Conservation (phyloP, 2,797 vertebrate species). For the Eospalax fontanierii region DNA sequence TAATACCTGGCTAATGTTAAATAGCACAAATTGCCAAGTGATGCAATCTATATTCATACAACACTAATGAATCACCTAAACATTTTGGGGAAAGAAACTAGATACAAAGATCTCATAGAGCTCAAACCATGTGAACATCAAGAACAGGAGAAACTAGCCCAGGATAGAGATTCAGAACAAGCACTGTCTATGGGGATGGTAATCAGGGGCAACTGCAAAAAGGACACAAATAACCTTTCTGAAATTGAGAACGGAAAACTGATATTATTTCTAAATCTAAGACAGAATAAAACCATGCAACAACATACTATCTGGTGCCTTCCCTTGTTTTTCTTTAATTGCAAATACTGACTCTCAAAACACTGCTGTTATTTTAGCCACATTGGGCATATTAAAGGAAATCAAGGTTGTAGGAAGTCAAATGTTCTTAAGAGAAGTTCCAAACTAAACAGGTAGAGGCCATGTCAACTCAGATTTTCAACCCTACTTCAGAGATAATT, state of each 20-base stretch:
- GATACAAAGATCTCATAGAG: neutral
- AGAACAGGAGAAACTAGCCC: conserved; percentile 17
- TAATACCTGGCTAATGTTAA: conserved; percentile 24
- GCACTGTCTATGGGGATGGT: neutral
- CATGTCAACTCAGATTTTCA: neutral
- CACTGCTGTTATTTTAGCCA: neutral
- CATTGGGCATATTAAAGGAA: conserved; percentile 40
- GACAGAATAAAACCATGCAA: conserved; percentile 18
- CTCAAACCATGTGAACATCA: conserved; percentile 32
- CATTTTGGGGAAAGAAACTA: conserved; percentile 13
- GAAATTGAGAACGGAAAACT: neutral
- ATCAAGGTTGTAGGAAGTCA: conserved; percentile 29
- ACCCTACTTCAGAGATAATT: conserved; percentile 38
- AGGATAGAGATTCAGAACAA: conserved; percentile 13
- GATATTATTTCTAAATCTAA: neutral
- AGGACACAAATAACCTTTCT: neutral
- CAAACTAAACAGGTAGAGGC: conserved; percentile 51
- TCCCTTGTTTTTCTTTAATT: conserved; percentile 4
- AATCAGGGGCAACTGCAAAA: neutral
- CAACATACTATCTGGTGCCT: conserved; percentile 9
- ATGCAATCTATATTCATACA: neutral
- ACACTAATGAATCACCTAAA: neutral
- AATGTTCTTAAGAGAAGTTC: conserved; percentile 44
- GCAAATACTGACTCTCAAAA: conserved; percentile 50
- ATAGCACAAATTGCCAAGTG: neutral